Base-by-base conservation (phyloP, 2,797 vertebrate species). In the Tinamus major region DNA sequence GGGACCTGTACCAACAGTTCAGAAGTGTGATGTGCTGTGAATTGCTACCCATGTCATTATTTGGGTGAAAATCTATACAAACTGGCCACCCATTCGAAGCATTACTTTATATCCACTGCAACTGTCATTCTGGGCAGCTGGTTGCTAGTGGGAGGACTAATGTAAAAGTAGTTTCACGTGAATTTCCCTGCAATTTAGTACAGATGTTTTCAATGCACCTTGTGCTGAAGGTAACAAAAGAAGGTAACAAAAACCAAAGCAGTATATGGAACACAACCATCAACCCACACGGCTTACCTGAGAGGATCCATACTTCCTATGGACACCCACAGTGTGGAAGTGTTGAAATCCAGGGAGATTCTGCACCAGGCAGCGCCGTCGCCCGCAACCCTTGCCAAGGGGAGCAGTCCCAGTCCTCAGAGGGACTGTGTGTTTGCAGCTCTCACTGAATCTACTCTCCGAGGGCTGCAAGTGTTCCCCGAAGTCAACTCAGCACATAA, bases 401-500 rank as follows among this genome's bases (percentile, higher is more conserved):
- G 90, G 42, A 33, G 42, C 68, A 75, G 44, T 87, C 80, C 80
- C 61, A 7, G 39, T 72, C 83, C 53, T 72, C 41, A 12, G 69
- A 59, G 3, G 8, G 41, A 46, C 27, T 74, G 58, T 46, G 41
- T 8, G 1, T 79, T 49, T 79, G 42, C 71, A 89, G 49, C 74
- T 82, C 71, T 14, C 29, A 0, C 33, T 87, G 71, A 71, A 82
- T 86, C 80, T 61, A n/a, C 1, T 1, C 27, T 81, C 74, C 59
- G 31, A 12, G 75, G n/a, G 67, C 80, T 92, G 87, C 85, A 90
- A 86, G 93, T 95, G 95, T 92, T 95, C 84, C 70, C 91, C 80
- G 86, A 93, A 79, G 86, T 44, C 41, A 90, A 79, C 53, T 93
- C 48, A 10, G 75, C 85, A 37, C 56, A 42, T 77, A 68, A 35